These are phyloP conservation scores for Melanerpes formicivorus DNA, from an alignment of 2,113 vertebrate genomes.

Conservation along the genomic window DNA sequence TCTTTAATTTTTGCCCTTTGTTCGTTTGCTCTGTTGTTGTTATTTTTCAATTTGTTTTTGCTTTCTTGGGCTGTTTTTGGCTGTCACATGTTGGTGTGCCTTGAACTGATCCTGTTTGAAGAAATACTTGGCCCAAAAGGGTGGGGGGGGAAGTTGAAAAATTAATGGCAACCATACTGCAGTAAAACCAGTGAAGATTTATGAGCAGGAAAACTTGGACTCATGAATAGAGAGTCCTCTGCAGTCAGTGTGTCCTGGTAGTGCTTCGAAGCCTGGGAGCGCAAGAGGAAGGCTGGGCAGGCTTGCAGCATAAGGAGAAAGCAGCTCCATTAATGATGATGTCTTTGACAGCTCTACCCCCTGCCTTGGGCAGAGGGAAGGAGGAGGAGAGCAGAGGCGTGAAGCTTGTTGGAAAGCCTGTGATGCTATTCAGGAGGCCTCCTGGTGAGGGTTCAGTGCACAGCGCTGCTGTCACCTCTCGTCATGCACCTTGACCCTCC, in stretches of 20 bases:
- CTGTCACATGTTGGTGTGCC: conserved; percentile 1
- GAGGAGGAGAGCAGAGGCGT: background rate
- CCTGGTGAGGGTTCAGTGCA: background rate
- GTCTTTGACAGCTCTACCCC: background rate
- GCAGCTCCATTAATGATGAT: background rate
- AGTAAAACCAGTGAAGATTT: conserved; percentile 26
- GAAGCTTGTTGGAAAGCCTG: background rate
- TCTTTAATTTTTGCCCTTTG: too few species aligned
- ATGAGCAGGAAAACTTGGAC: conserved; percentile 21
- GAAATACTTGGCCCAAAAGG: conserved; percentile 47
- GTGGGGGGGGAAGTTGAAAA: conserved; percentile 43
- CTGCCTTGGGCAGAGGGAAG: background rate
- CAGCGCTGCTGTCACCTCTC: rapidly evolving
- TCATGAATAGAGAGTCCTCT: background rate
- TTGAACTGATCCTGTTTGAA: conserved; percentile 48
- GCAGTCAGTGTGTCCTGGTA: background rate
- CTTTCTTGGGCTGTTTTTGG: conserved; percentile 56
- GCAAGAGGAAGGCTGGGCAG: background rate
- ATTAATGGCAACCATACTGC: background rate
- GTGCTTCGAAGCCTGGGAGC: background rate
- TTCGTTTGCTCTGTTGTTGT: background rate
- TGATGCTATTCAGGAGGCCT: background rate
- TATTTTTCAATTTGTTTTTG: conserved; percentile 40
- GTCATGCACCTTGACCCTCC: background rate
- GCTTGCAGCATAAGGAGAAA: background rate